Conservation (phyloP, 2,888 invertebrate genomes). For the Coleophora flavipennella region DNA sequence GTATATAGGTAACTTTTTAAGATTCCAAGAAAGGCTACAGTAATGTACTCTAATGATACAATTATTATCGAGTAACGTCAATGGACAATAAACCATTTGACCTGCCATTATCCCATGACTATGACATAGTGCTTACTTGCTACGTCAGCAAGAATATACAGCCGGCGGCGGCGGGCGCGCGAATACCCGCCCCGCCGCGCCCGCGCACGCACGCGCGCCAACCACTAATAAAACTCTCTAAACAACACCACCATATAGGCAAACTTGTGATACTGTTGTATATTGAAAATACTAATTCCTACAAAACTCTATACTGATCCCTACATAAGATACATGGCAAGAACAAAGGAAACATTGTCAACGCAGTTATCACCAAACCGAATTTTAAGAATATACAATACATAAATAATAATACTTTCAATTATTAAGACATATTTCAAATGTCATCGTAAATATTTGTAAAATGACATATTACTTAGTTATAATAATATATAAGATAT, state of each 20-base stretch:
- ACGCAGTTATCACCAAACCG: slow-evolving; percentile 49
- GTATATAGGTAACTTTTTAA: slow-evolving; percentile 72
- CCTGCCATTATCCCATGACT: slow-evolving; percentile 63
- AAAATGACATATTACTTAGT: slow-evolving; percentile 38
- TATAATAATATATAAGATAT: slow-evolving; percentile 43
- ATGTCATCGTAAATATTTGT: slow-evolving; percentile 41
- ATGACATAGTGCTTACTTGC: slow-evolving; percentile 62
- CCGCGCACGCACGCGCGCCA: slow-evolving; percentile 16
- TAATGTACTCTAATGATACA: slow-evolving; percentile 73
- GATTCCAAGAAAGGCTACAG: slow-evolving; percentile 71
- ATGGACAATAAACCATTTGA: slow-evolving; percentile 72
- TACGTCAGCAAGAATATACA: slow-evolving; percentile 68
- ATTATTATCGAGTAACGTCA: slow-evolving; percentile 72
- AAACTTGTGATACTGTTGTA: slow-evolving; percentile 63
- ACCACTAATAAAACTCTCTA: slow-evolving; percentile 59
- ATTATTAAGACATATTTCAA: slow-evolving; percentile 30
- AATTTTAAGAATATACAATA: slow-evolving; percentile 16
- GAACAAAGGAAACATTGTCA: slow-evolving; percentile 63
- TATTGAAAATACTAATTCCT: slow-evolving; percentile 66
- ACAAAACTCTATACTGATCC: slow-evolving; percentile 61
- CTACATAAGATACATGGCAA: slow-evolving; percentile 69
- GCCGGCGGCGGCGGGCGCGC: slow-evolving; percentile 39
- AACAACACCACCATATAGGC: slow-evolving; percentile 62
- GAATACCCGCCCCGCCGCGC: slow-evolving; percentile 44
- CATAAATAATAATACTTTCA: slow-evolving; percentile 41